phyloP scores from a whole-genome alignment of 1,140 invertebrate species.

The Drosophila sproati region DNA sequence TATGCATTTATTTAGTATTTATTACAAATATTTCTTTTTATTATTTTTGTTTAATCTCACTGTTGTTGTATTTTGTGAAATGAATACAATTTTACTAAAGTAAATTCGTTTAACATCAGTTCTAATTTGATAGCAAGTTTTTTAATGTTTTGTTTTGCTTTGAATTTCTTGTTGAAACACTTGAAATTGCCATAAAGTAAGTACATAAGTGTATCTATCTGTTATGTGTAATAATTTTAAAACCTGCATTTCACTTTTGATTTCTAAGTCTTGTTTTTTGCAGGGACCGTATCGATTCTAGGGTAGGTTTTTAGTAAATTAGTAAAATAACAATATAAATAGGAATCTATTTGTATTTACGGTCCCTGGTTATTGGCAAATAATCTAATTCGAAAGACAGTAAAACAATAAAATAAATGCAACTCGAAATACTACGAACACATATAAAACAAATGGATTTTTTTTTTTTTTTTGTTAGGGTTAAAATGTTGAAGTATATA shows the following conservation, averaged over 20 bases:
- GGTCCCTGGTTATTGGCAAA: constrained; percentile 3
- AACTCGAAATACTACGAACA: constrained; percentile 21
- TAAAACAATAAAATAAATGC: constrained; percentile 65
- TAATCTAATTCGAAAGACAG: constrained; percentile 1
- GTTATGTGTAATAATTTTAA: constrained; percentile 33
- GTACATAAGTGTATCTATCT: constrained; percentile 51
- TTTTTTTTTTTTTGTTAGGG: not conserved
- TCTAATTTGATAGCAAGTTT: constrained; percentile 74
- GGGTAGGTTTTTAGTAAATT: not conserved
- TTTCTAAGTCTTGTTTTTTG: constrained; percentile 28
- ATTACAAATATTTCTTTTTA: constrained; percentile 27
- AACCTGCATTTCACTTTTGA: constrained; percentile 38
- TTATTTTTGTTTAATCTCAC: constrained; percentile 34
- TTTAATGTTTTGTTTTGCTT: constrained; percentile 29
- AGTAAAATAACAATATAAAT: not conserved
- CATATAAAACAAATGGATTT: not conserved
- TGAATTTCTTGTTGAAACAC: constrained; percentile 67
- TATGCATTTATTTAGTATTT: constrained; percentile 43
- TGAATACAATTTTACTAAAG: constrained; percentile 84
- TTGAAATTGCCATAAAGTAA: constrained; percentile 78
- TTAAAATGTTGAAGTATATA: not conserved
- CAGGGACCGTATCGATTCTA: not conserved
- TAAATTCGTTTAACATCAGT: constrained; percentile 84
- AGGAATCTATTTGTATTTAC: no score
- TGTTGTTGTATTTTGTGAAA: constrained; percentile 55